These are phyloP conservation scores for Drosophila colorata DNA, from an alignment of 2,888 invertebrate genomes.

Conservation along the genomic window DNA sequence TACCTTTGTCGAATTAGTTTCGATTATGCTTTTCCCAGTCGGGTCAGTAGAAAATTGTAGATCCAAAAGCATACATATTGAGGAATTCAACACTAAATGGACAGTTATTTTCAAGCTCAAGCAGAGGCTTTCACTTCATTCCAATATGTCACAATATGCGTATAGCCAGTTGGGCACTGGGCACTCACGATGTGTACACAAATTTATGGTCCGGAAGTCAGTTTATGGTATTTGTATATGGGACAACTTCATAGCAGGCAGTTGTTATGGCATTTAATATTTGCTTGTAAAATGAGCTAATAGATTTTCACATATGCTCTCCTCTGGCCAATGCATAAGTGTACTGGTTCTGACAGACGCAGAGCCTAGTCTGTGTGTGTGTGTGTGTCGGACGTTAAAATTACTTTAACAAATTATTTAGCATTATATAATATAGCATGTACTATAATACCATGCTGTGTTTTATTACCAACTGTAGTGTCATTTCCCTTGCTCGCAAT, in stretches of 20 bases:
- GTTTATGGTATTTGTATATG: slow-evolving; percentile 70
- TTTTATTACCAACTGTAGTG: slow-evolving; percentile 24
- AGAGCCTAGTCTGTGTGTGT: slow-evolving; percentile 1
- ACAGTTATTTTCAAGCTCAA: neutral
- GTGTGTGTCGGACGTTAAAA: slow-evolving; percentile 49
- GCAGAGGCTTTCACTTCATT: no score
- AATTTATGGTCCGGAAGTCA: slow-evolving; percentile 64
- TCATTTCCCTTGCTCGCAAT: slow-evolving; percentile 17
- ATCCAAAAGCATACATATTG: neutral
- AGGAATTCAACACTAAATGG: neutral
- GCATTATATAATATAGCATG: slow-evolving; percentile 51
- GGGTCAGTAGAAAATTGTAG: slow-evolving; percentile 14
- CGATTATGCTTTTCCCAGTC: slow-evolving; percentile 24
- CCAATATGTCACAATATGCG: neutral
- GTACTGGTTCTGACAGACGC: slow-evolving; percentile 20
- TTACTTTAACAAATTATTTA: slow-evolving; percentile 64
- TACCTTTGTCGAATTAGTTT: slow-evolving; percentile 58
- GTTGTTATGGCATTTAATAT: slow-evolving; percentile 58
- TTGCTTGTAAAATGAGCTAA: slow-evolving; percentile 75
- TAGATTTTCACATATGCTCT: slow-evolving; percentile 57
- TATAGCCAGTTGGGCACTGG: slow-evolving; percentile 24
- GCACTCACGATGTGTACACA: slow-evolving; percentile 15
- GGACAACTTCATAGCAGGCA: slow-evolving; percentile 25
- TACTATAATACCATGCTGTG: slow-evolving; percentile 24
- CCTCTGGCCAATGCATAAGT: slow-evolving; percentile 37